phyloP scores from a whole-genome alignment of 2,888 invertebrate genomes.

The Drosophila mimica region DNA sequence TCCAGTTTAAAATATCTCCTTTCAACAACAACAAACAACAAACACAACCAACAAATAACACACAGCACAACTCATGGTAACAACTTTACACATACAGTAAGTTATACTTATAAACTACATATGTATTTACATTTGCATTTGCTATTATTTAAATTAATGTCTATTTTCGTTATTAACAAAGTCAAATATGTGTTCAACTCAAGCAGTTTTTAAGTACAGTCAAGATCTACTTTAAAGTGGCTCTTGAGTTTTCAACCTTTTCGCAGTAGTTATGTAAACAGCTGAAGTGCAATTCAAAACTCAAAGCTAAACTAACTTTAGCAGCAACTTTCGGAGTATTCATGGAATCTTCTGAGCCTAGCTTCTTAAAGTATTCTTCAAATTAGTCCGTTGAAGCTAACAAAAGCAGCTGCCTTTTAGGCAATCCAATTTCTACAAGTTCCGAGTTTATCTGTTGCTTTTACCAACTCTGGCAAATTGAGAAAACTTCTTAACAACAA shows the following conservation, averaged over 20 bases:
- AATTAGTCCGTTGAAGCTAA: slow-evolving; percentile 24
- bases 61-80: slow-evolving; percentile 33
- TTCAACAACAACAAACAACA: slow-evolving; percentile 25
- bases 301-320: slow-evolving; percentile 34
- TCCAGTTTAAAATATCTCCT: slow-evolving; percentile 14
- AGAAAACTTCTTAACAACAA: slow-evolving; percentile 64
- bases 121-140: background rate
- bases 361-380: slow-evolving; percentile 16
- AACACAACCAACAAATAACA: slow-evolving; percentile 33
- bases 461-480: slow-evolving; percentile 7
- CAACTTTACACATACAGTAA: slow-evolving; percentile 45
- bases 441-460: slow-evolving; percentile 26
- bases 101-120: slow-evolving; percentile 21
- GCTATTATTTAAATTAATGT: background rate
- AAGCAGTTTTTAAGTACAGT: slow-evolving; percentile 2
- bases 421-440: background rate
- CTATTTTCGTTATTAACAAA: background rate
- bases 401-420: background rate
- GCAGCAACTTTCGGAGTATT: slow-evolving; percentile 33
- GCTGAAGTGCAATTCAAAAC: slow-evolving; percentile 53
- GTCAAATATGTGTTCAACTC: slow-evolving; percentile 11
- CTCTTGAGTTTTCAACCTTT: slow-evolving; percentile 15
- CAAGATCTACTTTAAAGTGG: slow-evolving; percentile 1
- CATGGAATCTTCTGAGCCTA: slow-evolving; percentile 25
- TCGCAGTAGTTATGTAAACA: slow-evolving; percentile 30